phyloP scores from a whole-genome alignment of 2,113 vertebrate species.

The Aphyosemion australe region DNA sequence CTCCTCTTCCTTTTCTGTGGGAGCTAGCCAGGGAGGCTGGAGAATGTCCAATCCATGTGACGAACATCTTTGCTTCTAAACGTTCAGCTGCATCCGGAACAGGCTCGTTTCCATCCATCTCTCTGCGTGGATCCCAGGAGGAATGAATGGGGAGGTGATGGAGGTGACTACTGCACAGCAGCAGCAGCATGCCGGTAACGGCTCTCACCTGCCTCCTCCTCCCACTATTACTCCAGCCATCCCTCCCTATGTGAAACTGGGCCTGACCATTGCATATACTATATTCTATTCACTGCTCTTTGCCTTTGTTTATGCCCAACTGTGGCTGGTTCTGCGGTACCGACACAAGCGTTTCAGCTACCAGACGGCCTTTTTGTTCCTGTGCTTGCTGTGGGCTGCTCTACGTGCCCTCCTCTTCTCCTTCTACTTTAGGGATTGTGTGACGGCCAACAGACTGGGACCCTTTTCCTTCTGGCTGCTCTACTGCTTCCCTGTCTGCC shows the following conservation, averaged over 20 bases:
- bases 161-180: slow-evolving; percentile 27
- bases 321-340: slow-evolving; percentile 92
- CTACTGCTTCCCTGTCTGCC: slow-evolving; percentile 95
- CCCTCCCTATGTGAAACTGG: slow-evolving; percentile 88
- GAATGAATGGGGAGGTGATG: slow-evolving; percentile 57
- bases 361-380: slow-evolving; percentile 93
- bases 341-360: slow-evolving; percentile 94
- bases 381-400: slow-evolving; percentile 94
- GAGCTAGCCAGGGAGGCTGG: slow-evolving; percentile 38
- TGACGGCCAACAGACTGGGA: slow-evolving; percentile 86
- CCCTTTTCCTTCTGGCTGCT: slow-evolving; percentile 95
- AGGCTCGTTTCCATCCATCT: slow-evolving; percentile 1
- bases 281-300: slow-evolving; percentile 92
- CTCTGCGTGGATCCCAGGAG: slow-evolving; percentile 2
- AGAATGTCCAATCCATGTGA: slow-evolving; percentile 3
- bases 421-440: slow-evolving; percentile 94
- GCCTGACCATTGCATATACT: slow-evolving; percentile 90
- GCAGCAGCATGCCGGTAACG: slow-evolving; percentile 73
- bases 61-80: slow-evolving; percentile 11
- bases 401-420: slow-evolving; percentile 93
- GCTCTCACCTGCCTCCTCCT: slow-evolving; percentile 71
- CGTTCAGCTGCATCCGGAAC: not conserved
- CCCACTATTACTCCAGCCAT: slow-evolving; percentile 88
- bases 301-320: slow-evolving; percentile 89
- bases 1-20: slow-evolving; percentile 20